Percentiles rank a stretch among this genome's conserved stretches.
Conservation (phyloP, 2,113 vertebrate species). For the Gadus chalcogrammus region DNA sequence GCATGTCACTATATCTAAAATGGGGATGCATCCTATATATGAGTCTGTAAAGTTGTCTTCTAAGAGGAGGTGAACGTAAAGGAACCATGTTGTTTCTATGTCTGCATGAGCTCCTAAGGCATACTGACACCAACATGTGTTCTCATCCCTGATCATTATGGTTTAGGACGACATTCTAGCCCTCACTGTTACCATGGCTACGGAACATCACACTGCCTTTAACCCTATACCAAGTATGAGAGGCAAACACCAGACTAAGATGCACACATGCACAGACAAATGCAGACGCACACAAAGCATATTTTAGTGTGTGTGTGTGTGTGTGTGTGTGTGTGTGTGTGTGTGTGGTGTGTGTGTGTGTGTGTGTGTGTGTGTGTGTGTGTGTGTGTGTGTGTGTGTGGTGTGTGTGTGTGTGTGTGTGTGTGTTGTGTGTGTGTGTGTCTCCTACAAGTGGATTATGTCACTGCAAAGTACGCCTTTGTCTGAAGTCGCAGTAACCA, state of each 20-base stretch:
- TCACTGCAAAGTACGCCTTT: background rate
- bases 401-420: background rate
- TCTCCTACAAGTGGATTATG: background rate
- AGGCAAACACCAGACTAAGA: background rate
- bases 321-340: background rate
- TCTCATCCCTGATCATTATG: background rate
- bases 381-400: background rate
- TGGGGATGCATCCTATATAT: too few relatives aligned
- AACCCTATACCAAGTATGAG: too few relatives aligned
- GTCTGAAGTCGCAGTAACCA: slow-evolving; percentile 3
- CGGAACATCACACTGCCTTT: too few relatives aligned
- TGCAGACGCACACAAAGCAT: background rate
- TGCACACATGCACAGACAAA: slow-evolving; percentile 1
- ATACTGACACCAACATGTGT: too few relatives aligned
- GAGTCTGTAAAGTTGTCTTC: too few relatives aligned
- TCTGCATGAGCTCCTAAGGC: too few relatives aligned
- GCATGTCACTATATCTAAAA: too few relatives aligned
- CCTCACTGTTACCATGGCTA: too few relatives aligned
- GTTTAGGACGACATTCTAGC: background rate
- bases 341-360: background rate
- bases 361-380: background rate
- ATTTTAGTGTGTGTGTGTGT: too few relatives aligned
- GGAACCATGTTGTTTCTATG: too few relatives aligned
- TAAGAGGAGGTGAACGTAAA: too few relatives aligned
- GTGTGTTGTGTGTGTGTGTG: background rate